phyloP scores from a whole-genome alignment of 2,797 vertebrate species.

The Siniperca undulata region DNA sequence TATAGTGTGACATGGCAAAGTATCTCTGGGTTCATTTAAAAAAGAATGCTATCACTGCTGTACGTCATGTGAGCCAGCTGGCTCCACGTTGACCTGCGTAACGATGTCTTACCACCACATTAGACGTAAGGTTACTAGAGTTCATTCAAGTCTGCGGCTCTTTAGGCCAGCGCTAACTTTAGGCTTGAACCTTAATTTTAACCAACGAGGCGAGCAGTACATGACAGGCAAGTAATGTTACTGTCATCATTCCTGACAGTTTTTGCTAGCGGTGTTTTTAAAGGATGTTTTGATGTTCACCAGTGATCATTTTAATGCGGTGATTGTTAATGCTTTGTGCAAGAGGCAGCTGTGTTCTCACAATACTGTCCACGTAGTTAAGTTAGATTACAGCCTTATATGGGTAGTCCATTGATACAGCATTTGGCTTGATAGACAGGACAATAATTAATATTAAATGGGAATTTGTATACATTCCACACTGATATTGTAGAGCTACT shows the following conservation, averaged over 20 bases:
- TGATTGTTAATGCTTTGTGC: not conserved
- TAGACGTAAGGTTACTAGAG: conserved; percentile 67
- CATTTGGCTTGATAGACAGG: not conserved
- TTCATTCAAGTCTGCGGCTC: conserved; percentile 52
- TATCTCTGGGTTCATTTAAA: conserved; percentile 4
- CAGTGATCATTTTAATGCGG: not conserved
- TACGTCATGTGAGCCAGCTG: conserved; percentile 39
- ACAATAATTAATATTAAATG: not conserved
- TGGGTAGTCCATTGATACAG: not conserved
- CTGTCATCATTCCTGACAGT: not conserved
- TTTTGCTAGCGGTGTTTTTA: not conserved
- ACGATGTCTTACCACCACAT: conserved; percentile 48
- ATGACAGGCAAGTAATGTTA: conserved; percentile 27
- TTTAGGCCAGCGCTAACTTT: conserved; percentile 14
- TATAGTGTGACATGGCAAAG: not conserved
- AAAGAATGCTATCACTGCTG: not conserved
- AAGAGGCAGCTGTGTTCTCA: not conserved
- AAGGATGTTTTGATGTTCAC: not conserved
- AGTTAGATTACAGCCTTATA: not conserved
- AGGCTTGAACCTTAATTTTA: not conserved
- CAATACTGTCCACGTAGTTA: not conserved
- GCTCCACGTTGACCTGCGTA: conserved; percentile 44
- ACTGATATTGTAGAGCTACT: not conserved
- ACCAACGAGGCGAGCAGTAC: not conserved
- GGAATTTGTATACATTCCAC: not conserved